Percentiles rank a stretch among this genome's conserved stretches.
Conservation (phyloP, 2,888 invertebrate species). For the Mactromeris polynyma region DNA sequence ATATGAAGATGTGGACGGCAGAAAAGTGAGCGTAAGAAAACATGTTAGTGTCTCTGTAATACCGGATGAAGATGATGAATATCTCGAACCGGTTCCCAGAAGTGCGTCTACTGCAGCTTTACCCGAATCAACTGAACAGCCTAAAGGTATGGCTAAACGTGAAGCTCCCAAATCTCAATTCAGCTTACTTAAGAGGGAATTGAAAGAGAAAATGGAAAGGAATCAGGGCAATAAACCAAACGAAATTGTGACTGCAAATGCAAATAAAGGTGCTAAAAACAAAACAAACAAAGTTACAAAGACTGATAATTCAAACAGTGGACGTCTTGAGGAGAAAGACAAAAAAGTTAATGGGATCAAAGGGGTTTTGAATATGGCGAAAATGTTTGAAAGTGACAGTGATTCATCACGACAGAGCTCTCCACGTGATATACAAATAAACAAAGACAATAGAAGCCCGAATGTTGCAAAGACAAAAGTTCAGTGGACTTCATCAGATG, state of each 20-base stretch:
- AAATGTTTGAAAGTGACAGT: conserved; percentile 52
- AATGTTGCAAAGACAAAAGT: background rate
- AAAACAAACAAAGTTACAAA: background rate
- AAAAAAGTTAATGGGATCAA: conserved; percentile 37
- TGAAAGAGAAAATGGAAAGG: conserved; percentile 15
- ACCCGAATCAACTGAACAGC: background rate
- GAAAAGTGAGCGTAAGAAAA: conserved; percentile 44
- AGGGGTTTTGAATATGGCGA: conserved; percentile 56
- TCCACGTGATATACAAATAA: conserved; percentile 16
- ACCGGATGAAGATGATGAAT: conserved; percentile 19
- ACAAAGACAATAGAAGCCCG: background rate
- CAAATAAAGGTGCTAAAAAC: background rate
- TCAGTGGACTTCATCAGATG: background rate
- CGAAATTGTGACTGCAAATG: background rate
- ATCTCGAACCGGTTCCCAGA: conserved; percentile 47
- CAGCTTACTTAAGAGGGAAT: conserved; percentile 23
- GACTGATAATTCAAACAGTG: background rate
- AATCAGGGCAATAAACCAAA: background rate
- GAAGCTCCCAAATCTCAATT: background rate
- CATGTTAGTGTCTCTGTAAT: conserved; percentile 43
- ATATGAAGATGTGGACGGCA: conserved; percentile 51
- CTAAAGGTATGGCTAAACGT: background rate
- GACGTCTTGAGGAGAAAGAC: conserved; percentile 21
- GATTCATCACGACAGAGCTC: conserved; percentile 35
- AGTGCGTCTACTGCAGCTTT: conserved; percentile 23